Conservation (phyloP, 2,797 vertebrate species). For the Pangasius krempfi region DNA sequence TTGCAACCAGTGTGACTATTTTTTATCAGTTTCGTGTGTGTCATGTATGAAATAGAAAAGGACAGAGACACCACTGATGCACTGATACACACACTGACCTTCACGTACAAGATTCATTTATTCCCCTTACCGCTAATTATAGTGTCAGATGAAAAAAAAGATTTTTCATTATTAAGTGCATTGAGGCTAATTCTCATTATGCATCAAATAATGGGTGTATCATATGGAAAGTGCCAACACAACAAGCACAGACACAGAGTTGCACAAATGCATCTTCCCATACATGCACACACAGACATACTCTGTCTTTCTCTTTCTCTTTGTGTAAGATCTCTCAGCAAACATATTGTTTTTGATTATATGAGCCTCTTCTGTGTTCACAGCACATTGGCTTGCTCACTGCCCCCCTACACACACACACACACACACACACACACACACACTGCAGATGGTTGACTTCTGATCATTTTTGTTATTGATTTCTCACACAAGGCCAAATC, state of each 20-base stretch:
- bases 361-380: conserved; percentile 61
- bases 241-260: neutral
- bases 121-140: conserved; percentile 3
- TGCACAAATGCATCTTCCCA: neutral
- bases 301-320: neutral
- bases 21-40: neutral
- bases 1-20: neutral
- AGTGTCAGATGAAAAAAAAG: conserved; percentile 12
- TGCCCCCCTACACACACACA: conserved; percentile 32
- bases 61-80: neutral
- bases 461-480: conserved; percentile 69
- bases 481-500: conserved; percentile 66
- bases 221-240: conserved; percentile 4
- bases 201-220: neutral
- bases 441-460: conserved; percentile 62
- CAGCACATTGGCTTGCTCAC: conserved; percentile 66
- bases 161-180: conserved; percentile 18
- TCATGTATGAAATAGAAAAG: neutral
- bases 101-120: neutral
- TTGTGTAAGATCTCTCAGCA: neutral
- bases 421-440: neutral
- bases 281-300: neutral
- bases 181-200: neutral
- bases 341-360: no score
- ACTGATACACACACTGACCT: neutral